These are phyloP conservation scores for Loris lydekkerianus DNA, from an alignment of 2,797 vertebrate species.

Conservation along the genomic window DNA sequence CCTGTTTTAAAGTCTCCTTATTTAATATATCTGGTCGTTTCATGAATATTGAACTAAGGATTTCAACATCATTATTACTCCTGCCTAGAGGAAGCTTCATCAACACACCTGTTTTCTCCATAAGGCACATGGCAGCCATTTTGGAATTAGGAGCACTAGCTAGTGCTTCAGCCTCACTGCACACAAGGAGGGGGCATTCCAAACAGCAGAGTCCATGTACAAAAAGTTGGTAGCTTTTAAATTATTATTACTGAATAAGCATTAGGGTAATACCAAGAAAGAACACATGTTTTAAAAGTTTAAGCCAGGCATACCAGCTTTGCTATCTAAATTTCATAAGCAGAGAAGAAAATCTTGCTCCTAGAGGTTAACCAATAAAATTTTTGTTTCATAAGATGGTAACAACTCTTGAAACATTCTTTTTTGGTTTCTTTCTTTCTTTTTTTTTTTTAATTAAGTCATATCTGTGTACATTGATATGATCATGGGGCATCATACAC, in stretches of 20 bases:
- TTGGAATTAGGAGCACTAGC: not conserved
- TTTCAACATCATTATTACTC: not conserved
- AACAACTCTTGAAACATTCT: not conserved
- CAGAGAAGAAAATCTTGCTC: not conserved
- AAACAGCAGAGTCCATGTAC: not conserved
- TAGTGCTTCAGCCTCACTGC: not conserved
- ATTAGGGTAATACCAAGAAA: not conserved
- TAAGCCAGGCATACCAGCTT: not conserved
- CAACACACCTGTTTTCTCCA: not conserved
- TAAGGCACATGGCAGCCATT: not conserved
- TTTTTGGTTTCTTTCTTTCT: not conserved
- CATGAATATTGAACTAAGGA: not conserved
- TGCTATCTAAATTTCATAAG: conserved; percentile 1
- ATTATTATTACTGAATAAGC: not conserved
- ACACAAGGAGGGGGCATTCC: not conserved
- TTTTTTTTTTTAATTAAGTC: no score
- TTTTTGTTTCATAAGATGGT: not conserved
- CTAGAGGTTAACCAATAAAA: not conserved
- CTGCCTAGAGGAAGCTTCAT: not conserved
- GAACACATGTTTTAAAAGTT: not conserved
- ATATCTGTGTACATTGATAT: no score
- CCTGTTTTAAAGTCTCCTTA: not conserved
- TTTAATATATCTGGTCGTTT: not conserved
- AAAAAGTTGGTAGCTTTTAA: not conserved
- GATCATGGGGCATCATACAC: no score